Conservation (phyloP, 2,113 vertebrate genomes). For the Isichthys henryi region DNA sequence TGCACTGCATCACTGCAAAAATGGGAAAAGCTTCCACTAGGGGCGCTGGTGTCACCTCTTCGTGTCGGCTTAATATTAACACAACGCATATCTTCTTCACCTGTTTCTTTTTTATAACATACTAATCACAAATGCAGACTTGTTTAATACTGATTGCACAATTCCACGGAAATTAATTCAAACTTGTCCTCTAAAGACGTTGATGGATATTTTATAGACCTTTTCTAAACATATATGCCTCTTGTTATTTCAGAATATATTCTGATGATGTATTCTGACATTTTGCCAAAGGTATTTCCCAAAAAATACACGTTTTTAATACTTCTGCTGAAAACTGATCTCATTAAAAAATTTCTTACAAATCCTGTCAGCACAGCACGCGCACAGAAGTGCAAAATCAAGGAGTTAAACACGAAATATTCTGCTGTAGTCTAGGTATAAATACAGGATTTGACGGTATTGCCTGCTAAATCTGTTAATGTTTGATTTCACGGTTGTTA, state of each 20-base stretch:
- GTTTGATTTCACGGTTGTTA: not conserved
- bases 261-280: not conserved
- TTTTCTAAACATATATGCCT: not conserved
- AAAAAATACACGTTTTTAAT: not conserved
- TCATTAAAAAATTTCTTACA: not conserved
- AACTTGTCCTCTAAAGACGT: not conserved
- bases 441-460: not conserved
- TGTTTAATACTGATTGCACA: not conserved
- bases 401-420: not conserved
- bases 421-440: not conserved
- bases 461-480: not conserved
- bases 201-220: not conserved
- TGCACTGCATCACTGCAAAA: not conserved
- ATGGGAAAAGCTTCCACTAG: not conserved
- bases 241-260: not conserved
- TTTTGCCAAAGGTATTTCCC: too few relatives aligned
- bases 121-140: not conserved
- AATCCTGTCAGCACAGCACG: not conserved
- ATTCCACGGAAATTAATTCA: not conserved
- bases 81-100: not conserved
- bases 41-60: not conserved
- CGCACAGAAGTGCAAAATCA: not conserved
- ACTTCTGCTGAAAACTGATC: not conserved
- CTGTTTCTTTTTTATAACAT: not conserved
- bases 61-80: not conserved